Base-by-base conservation (phyloP, 2,113 vertebrate species). In the Desmodus rotundus region DNA sequence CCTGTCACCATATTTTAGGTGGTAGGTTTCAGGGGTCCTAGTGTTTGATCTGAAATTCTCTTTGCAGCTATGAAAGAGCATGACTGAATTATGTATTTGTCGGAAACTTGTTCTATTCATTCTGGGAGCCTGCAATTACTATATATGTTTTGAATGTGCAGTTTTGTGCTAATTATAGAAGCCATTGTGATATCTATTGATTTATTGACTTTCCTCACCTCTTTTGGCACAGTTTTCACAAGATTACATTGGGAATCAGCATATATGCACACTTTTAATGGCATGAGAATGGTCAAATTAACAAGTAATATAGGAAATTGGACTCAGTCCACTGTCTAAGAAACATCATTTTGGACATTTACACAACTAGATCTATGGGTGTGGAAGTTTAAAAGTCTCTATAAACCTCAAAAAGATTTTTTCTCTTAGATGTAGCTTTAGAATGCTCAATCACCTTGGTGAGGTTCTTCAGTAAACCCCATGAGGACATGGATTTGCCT, bases 41-140 rank as follows among this genome's bases (percentile, higher is more conserved):
- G 3, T 84, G 14, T 93, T 94, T 89, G 58, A 96, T 94, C 31
- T 63, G 45, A 76, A 87, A 72, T 89, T 22, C n/a, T 83, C 36
- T 94, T 65, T 89, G n/a, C 74, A 41, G 28, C 41, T 89, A 47
- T 76, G 70, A 76, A 94, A 89, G 38, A 85, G 3, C 19, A 50
- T 70, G 19, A 14, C 17, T 83, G 11, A 78, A 92, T 65, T 87
- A 78, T n/a, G 3, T 87, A 63, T 88, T 82, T 9, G 38, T 70
- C 63, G 81, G 28, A 7, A 80, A 58, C 2, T 45, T 83, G 41
- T 54, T 45, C 36, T 94, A 26, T 83, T 73, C 47, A 45, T 92
- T 76, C 31, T 45, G 31, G 5, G 54, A 89, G 7, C 5, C 56
- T 91, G 6, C 7, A 89, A 45, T 56, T 90, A 45, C 73, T 61